Conservation (phyloP, 2,888 invertebrate genomes). For the Volucella zonaria region DNA sequence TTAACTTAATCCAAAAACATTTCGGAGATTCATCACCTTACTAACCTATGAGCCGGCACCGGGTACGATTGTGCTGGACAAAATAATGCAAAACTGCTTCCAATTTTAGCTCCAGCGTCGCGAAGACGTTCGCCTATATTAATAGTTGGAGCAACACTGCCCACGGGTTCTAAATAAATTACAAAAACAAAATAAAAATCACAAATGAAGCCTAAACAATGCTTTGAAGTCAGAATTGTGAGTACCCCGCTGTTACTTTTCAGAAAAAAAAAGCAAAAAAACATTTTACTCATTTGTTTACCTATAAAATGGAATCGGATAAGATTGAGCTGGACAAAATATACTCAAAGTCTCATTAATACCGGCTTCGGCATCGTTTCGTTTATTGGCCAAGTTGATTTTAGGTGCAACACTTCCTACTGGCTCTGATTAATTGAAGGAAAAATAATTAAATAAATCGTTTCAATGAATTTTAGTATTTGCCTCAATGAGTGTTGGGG, state of each 20-base stretch:
- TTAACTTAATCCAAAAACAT: too few relatives aligned
- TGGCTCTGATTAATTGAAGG: slow-evolving; percentile 83
- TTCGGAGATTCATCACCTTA: too few relatives aligned
- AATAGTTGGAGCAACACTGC: slow-evolving; percentile 86
- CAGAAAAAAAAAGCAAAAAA: slow-evolving; percentile 78
- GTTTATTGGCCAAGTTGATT: slow-evolving; percentile 85
- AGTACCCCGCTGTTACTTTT: slow-evolving; percentile 80
- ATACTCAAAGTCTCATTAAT: slow-evolving; percentile 84
- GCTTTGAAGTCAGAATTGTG: slow-evolving; percentile 84
- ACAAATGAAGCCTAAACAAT: neutral
- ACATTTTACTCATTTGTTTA: slow-evolving; percentile 77
- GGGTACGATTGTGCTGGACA: slow-evolving; percentile 91
- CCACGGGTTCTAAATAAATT: slow-evolving; percentile 82
- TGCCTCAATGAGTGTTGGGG: slow-evolving; percentile 15
- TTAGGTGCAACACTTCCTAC: slow-evolving; percentile 84
- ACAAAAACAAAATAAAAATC: slow-evolving; percentile 11
- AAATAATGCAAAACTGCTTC: slow-evolving; percentile 85
- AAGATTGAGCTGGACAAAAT: slow-evolving; percentile 90
- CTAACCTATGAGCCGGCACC: slow-evolving; percentile 88
- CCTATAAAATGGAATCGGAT: slow-evolving; percentile 85
- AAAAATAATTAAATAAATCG: neutral
- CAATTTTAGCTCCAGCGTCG: slow-evolving; percentile 83
- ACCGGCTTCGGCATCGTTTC: slow-evolving; percentile 83
- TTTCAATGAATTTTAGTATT: neutral
- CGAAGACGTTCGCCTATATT: slow-evolving; percentile 86